Evolutionary conservation across 2,797 vertebrate genomes (phyloP).

Genomic region (Megalops cyprinoides): DNA sequence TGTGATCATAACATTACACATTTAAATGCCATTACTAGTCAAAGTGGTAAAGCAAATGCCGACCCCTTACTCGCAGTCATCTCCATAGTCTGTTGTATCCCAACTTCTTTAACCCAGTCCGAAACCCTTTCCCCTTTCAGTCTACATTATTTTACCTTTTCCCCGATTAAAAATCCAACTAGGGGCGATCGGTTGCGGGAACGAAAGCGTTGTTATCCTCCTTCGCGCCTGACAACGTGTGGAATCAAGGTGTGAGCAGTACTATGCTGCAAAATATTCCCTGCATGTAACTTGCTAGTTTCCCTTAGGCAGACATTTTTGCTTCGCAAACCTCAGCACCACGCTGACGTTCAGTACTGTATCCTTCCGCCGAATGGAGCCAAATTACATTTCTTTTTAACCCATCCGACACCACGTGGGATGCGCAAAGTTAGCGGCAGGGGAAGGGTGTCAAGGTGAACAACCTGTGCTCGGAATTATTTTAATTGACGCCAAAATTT

Average conservation of each 20-base stretch:
- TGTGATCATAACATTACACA: slow-evolving; percentile 1
- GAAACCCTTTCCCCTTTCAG: slow-evolving; percentile 58
- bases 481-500: no score
- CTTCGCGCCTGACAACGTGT: slow-evolving; percentile 49
- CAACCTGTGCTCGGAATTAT: no score
- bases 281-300: slow-evolving; percentile 89
- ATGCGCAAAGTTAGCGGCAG: no score
- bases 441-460: no score
- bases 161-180: slow-evolving; percentile 81
- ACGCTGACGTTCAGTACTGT: slow-evolving; percentile 75
- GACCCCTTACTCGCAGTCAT: slow-evolving; percentile 50
- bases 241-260: slow-evolving; percentile 49
- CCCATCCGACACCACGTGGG: not conserved
- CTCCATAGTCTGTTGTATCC: slow-evolving; percentile 68
- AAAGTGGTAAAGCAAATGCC: slow-evolving; percentile 41
- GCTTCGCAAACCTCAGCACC: slow-evolving; percentile 84
- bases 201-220: slow-evolving; percentile 54
- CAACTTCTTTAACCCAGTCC: slow-evolving; percentile 77
- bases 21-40: slow-evolving; percentile 31
- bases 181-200: slow-evolving; percentile 76
- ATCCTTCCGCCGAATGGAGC: slow-evolving; percentile 86
- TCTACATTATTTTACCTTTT: slow-evolving; percentile 77
- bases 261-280: slow-evolving; percentile 70
- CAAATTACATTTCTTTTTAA: slow-evolving; percentile 53
- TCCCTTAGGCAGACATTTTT: slow-evolving; percentile 98